These are phyloP conservation scores for Kryptolebias marmoratus DNA, from an alignment of 2,113 vertebrate genomes.

Conservation along the genomic window DNA sequence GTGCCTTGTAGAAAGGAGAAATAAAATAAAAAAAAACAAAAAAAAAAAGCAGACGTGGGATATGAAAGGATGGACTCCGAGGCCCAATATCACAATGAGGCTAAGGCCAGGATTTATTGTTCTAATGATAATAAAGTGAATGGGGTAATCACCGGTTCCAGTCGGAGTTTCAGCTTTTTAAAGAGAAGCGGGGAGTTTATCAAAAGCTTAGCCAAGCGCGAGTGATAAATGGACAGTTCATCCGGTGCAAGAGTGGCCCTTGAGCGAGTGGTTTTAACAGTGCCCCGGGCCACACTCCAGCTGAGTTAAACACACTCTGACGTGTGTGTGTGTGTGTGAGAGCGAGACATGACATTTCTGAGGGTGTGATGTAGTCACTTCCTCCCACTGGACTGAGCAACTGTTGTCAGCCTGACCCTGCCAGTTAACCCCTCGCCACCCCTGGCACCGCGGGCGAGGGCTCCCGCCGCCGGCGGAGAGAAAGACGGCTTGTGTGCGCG, in stretches of 20 bases:
- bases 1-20: conserved; percentile 19
- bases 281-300: conserved; percentile 66
- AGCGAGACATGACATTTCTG: conserved; percentile 58
- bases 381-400: conserved; percentile 73
- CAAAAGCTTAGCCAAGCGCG: conserved; percentile 38
- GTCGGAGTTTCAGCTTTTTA: conserved; percentile 9
- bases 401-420: conserved; percentile 85
- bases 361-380: conserved; percentile 77
- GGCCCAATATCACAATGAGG: conserved; percentile 3
- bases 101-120: neutral
- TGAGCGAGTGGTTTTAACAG: conserved; percentile 65
- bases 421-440: conserved; percentile 86
- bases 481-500: conserved; percentile 52
- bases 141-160: conserved; percentile 4
- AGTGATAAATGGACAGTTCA: conserved; percentile 66
- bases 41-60: conserved; percentile 27
- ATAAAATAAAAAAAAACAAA: conserved; percentile 7
- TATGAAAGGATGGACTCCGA: conserved; percentile 9
- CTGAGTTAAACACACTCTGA: conserved; percentile 73
- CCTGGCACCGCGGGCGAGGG: conserved; percentile 80
- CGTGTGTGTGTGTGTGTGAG: conserved; percentile 46
- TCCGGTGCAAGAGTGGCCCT: conserved; percentile 47
- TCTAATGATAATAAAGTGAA: neutral
- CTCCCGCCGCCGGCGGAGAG: conserved; percentile 45
- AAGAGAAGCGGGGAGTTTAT: conserved; percentile 49